phyloP scores from a whole-genome alignment of 1,140 invertebrate genomes.

The Cydia fagiglandana region DNA sequence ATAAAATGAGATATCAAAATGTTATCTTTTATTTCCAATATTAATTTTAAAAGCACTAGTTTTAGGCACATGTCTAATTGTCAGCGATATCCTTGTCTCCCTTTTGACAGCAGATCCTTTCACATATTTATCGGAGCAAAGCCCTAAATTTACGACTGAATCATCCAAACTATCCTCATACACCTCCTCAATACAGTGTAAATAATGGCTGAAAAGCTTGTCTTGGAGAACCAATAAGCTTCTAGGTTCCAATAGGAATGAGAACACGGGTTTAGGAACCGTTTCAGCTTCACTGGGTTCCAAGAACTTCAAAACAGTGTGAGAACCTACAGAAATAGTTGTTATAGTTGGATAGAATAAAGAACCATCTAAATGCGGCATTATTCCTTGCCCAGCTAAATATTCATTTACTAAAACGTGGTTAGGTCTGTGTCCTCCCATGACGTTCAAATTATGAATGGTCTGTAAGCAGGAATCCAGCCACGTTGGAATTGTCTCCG shows the following conservation, averaged over 20 bases:
- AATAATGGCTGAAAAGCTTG: conserved; percentile 89
- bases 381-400: conserved; percentile 94
- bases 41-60: conserved; percentile 82
- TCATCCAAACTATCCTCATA: conserved; percentile 85
- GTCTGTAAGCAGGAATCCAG: conserved; percentile 86
- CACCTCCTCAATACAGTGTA: conserved; percentile 94
- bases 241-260: conserved; percentile 90
- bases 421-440: conserved; percentile 90
- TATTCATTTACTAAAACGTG: conserved; percentile 99
- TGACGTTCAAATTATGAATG: conserved; percentile 86
- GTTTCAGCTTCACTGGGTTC: conserved; percentile 67
- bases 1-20: conserved; percentile 47
- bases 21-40: conserved; percentile 84
- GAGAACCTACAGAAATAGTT: conserved; percentile 94
- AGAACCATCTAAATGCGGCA: conserved; percentile 97
- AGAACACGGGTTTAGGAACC: conserved; percentile 75
- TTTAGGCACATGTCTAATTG: conserved; percentile 96
- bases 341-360: conserved; percentile 95
- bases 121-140: conserved; percentile 80
- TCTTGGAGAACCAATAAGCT: conserved; percentile 93
- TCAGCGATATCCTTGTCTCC: conserved; percentile 91
- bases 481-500: conserved; percentile 94
- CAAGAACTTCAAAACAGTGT: conserved; percentile 93
- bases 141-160: conserved; percentile 84
- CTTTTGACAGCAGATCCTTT: conserved; percentile 82